A percentile compares a stretch with the other conserved stretches of the same genome.
Evolutionary conservation across 1,140 invertebrate species (phyloP).

Genomic region (Drosophila littoralis): DNA sequence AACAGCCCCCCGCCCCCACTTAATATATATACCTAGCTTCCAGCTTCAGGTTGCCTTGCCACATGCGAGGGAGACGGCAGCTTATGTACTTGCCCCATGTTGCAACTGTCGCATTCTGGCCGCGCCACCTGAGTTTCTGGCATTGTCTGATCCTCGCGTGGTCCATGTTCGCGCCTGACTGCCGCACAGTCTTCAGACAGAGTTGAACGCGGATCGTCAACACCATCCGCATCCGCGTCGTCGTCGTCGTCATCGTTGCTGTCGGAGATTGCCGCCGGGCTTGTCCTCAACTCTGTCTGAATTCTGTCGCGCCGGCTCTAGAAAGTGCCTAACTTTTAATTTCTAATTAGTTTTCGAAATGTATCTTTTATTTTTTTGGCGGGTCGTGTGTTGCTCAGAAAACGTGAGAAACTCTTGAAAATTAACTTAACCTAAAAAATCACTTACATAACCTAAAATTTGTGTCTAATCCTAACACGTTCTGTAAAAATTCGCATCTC

Average conservation of each 20-base stretch:
- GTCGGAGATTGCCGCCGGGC: slow-evolving; percentile 56
- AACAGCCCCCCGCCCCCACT: background rate
- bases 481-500: background rate
- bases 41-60: slow-evolving; percentile 1
- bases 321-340: slow-evolving; percentile 33
- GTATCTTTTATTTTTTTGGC: slow-evolving; percentile 26
- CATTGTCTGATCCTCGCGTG: slow-evolving; percentile 62
- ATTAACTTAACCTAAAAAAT: background rate
- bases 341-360: slow-evolving; percentile 44
- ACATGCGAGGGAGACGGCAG: slow-evolving; percentile 49
- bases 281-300: slow-evolving; percentile 74
- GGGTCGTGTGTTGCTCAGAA: slow-evolving; percentile 70
- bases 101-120: slow-evolving; percentile 57
- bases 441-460: background rate
- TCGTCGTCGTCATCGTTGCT: slow-evolving; percentile 47
- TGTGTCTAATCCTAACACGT: slow-evolving; percentile 18
- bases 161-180: slow-evolving; percentile 44
- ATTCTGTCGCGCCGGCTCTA: slow-evolving; percentile 60
- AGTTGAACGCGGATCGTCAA: slow-evolving; percentile 76
- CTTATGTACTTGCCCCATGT: slow-evolving; percentile 57
- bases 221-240: slow-evolving; percentile 44
- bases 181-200: slow-evolving; percentile 83
- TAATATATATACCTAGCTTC: slow-evolving; percentile 10
- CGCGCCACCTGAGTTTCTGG: slow-evolving; percentile 16
- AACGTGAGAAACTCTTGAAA: slow-evolving; percentile 40